These are phyloP conservation scores for Phrixothrix hirtus DNA, from an alignment of 2,888 invertebrate genomes.

Conservation along the genomic window DNA sequence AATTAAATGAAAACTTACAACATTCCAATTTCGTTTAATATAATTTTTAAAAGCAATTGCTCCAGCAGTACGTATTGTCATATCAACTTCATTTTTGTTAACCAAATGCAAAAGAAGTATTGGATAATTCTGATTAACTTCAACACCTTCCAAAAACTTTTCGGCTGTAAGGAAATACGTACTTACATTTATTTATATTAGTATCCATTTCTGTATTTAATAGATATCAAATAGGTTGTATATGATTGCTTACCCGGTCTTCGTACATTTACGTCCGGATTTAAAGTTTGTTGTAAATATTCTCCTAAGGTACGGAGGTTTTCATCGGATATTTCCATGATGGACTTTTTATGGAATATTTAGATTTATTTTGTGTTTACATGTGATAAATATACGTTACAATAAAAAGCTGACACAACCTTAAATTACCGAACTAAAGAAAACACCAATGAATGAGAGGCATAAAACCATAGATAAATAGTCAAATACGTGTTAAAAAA, in stretches of 20 bases:
- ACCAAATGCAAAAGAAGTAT: slow-evolving; percentile 83
- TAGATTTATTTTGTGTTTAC: too few relatives aligned
- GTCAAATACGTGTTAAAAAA: too few relatives aligned
- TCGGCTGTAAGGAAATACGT: slow-evolving; percentile 69
- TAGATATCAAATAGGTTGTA: too few relatives aligned
- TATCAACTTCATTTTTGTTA: slow-evolving; percentile 77
- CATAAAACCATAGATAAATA: too few relatives aligned
- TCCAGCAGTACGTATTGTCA: slow-evolving; percentile 84
- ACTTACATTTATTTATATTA: slow-evolving; percentile 7
- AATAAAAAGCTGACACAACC: too few relatives aligned
- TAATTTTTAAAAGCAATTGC: slow-evolving; percentile 97
- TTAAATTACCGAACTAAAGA: too few relatives aligned
- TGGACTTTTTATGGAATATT: neutral
- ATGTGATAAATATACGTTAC: too few relatives aligned
- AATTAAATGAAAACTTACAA: slow-evolving; percentile 73
- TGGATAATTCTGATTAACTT: slow-evolving; percentile 89
- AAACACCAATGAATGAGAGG: too few relatives aligned
- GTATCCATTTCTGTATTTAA: too few relatives aligned
- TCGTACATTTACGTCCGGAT: slow-evolving; percentile 77
- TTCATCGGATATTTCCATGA: slow-evolving; percentile 87
- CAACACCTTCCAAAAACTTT: slow-evolving; percentile 87
- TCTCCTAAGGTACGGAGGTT: slow-evolving; percentile 80
- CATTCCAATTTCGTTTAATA: slow-evolving; percentile 92
- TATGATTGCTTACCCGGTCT: slow-evolving; percentile 73
- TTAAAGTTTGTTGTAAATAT: slow-evolving; percentile 87